A percentile compares a stretch with the other conserved stretches of the same genome.
Conservation (phyloP, 2,113 vertebrate genomes). For the Sigmodon hispidus region DNA sequence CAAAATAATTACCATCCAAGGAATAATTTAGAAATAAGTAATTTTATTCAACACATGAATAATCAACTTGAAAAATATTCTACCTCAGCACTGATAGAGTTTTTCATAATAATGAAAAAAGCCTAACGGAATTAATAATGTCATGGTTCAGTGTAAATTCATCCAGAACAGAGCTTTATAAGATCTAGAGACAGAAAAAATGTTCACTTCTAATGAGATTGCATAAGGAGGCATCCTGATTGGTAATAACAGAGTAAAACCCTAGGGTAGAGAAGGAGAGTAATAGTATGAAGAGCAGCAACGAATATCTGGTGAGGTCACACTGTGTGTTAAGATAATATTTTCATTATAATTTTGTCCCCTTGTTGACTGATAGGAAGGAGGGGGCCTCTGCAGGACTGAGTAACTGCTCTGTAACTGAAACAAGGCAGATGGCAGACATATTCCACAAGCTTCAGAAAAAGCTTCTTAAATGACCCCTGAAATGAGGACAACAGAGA, state of each 20-base stretch:
- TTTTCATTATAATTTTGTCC: neutral
- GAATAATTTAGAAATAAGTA: neutral
- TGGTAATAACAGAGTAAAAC: neutral
- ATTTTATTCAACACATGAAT: neutral
- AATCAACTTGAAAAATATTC: neutral
- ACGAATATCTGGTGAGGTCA: neutral
- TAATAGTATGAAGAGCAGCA: too few relatives aligned
- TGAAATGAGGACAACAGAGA: neutral
- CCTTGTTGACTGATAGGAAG: neutral
- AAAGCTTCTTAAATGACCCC: neutral
- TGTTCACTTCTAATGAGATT: neutral
- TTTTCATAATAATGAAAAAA: conserved; percentile 25
- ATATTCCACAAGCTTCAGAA: neutral
- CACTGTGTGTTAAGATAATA: neutral
- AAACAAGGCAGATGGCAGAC: neutral
- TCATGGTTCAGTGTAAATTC: neutral
- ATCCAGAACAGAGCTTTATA: neutral
- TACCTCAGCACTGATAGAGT: neutral
- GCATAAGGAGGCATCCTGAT: neutral
- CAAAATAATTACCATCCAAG: neutral
- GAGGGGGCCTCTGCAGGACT: neutral
- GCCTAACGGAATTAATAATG: neutral
- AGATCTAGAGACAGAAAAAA: neutral
- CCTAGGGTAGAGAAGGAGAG: too few relatives aligned
- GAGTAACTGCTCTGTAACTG: neutral